Evolutionary conservation across 1,140 invertebrate genomes (phyloP).

Genomic region (Laupala kohalensis): DNA sequence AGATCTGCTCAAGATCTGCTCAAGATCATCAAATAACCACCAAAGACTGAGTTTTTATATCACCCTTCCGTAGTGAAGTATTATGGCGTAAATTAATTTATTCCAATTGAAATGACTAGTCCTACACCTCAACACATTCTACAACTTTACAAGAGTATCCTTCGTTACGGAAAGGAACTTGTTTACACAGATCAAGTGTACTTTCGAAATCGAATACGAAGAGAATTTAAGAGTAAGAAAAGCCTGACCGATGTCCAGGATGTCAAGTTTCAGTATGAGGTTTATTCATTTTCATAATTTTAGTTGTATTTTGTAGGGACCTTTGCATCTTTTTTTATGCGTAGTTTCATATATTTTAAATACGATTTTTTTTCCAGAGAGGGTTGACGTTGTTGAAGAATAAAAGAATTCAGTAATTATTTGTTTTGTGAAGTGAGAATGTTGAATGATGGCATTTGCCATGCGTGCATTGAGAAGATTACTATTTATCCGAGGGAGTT

Average conservation of each 20-base stretch:
- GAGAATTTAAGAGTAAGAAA: slow-evolving; percentile 26
- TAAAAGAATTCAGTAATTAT: slow-evolving; percentile 21
- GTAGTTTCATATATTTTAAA: neutral
- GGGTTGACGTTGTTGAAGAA: slow-evolving; percentile 24
- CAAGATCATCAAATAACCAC: no score
- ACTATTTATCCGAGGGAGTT: neutral
- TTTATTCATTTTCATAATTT: slow-evolving; percentile 11
- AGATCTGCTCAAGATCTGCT: no score
- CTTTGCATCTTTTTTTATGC: neutral
- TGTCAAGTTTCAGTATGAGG: slow-evolving; percentile 25
- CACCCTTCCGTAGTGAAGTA: no score
- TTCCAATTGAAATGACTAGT: slow-evolving; percentile 2
- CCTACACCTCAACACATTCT: slow-evolving; percentile 13
- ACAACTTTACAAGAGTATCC: slow-evolving; percentile 24
- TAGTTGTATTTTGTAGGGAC: neutral
- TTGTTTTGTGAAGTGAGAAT: neutral
- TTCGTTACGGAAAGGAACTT: slow-evolving; percentile 26
- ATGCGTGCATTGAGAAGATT: neutral
- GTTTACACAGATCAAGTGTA: slow-evolving; percentile 29
- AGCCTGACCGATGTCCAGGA: slow-evolving; percentile 19
- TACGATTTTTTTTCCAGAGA: slow-evolving; percentile 22
- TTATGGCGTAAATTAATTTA: no score
- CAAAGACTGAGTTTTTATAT: no score
- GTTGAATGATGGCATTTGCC: no score
- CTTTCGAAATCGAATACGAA: slow-evolving; percentile 21